Evolutionary conservation across 1,140 invertebrate species (phyloP).

Genomic region (Dendrolimus punctatus): DNA sequence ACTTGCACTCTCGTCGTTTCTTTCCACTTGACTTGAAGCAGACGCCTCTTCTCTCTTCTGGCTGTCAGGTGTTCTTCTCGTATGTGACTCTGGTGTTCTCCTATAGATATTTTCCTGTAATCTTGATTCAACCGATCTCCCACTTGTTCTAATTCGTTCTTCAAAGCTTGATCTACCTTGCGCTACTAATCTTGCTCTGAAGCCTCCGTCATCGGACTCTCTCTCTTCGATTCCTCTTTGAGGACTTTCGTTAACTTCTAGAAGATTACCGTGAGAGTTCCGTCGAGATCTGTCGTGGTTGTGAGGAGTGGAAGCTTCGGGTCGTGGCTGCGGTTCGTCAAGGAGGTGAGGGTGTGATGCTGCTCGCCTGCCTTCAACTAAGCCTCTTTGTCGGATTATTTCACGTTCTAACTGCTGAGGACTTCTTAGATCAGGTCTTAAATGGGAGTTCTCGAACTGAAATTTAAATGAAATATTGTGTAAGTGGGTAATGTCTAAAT

Average conservation of each 20-base stretch:
- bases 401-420: slow-evolving; percentile 75
- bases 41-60: slow-evolving; percentile 46
- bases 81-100: slow-evolving; percentile 45
- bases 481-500: not conserved
- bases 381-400: slow-evolving; percentile 68
- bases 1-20: slow-evolving; percentile 58
- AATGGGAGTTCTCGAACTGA: slow-evolving; percentile 59
- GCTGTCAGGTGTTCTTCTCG: slow-evolving; percentile 44
- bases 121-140: slow-evolving; percentile 52
- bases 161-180: slow-evolving; percentile 63
- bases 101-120: slow-evolving; percentile 44
- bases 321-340: slow-evolving; percentile 68
- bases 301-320: slow-evolving; percentile 43
- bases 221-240: slow-evolving; percentile 53
- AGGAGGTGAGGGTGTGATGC: slow-evolving; percentile 78
- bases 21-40: slow-evolving; percentile 32
- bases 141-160: slow-evolving; percentile 55
- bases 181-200: slow-evolving; percentile 55
- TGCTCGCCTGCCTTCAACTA: slow-evolving; percentile 71
- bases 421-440: slow-evolving; percentile 65
- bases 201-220: slow-evolving; percentile 75
- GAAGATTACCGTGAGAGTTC: slow-evolving; percentile 73
- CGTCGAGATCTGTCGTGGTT: slow-evolving; percentile 59
- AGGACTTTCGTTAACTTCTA: slow-evolving; percentile 54
- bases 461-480: slow-evolving; percentile 16